Percentiles rank a stretch among this genome's conserved stretches.
Conservation (phyloP, 1,140 invertebrate species). For the Oryzaephilus surinamensis region DNA sequence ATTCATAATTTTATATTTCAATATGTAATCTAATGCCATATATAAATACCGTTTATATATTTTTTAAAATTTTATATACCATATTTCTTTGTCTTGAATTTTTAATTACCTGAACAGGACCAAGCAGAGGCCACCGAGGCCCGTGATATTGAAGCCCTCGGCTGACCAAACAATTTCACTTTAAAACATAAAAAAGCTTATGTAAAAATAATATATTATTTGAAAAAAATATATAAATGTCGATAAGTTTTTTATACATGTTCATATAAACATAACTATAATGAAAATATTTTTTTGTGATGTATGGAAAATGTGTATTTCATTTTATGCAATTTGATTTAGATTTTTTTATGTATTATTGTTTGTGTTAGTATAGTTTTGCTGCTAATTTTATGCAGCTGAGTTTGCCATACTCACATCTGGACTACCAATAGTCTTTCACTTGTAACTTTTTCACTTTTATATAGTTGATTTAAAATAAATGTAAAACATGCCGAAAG, state of each 20-base stretch:
- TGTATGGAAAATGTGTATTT: conserved; percentile 5
- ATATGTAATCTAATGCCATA: conserved; percentile 27
- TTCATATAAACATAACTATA: conserved; percentile 1
- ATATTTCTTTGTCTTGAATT: conserved; percentile 13
- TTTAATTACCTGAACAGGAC: conserved; percentile 18
- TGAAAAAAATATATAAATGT: conserved; percentile 1
- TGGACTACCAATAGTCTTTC: conserved; percentile 36
- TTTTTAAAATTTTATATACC: not conserved
- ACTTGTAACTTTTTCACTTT: conserved; percentile 37
- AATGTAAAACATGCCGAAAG: conserved; percentile 36
- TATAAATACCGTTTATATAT: conserved; percentile 11
- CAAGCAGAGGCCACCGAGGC: conserved; percentile 19
- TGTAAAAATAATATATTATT: conserved; percentile 3
- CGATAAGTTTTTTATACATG: not conserved
- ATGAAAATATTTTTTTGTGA: conserved; percentile 1
- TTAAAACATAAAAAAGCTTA: not conserved
- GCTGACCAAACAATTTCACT: conserved; percentile 15
- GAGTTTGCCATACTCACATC: conserved; percentile 28
- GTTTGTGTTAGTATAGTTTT: conserved; percentile 21
- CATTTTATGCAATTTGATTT: too few species aligned
- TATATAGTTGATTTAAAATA: conserved; percentile 37
- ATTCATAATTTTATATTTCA: conserved; percentile 24
- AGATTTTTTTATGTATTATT: conserved; percentile 21
- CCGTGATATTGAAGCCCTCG: conserved; percentile 19
- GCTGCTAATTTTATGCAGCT: conserved; percentile 14